phyloP scores from a whole-genome alignment of 1,140 invertebrate genomes.

The Leptinotarsa texana region DNA sequence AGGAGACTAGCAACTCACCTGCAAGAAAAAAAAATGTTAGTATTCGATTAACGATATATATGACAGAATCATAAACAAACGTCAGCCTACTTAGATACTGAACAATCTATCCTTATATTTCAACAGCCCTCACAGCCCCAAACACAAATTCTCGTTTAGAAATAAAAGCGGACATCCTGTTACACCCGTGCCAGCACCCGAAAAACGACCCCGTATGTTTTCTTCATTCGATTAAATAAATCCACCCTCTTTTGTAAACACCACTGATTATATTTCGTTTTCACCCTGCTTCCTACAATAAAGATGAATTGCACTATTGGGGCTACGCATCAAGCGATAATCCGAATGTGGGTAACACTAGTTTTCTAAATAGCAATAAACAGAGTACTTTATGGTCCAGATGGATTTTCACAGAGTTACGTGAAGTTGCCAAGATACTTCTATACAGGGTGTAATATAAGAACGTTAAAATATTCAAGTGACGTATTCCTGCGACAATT shows the following conservation, averaged over 20 bases:
- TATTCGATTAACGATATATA: neutral
- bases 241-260: neutral
- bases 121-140: neutral
- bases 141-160: neutral
- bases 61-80: neutral
- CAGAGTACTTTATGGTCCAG: too few relatives aligned
- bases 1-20: neutral
- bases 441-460: too few relatives aligned
- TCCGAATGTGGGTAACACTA: neutral
- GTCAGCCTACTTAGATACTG: neutral
- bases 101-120: neutral
- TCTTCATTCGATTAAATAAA: neutral
- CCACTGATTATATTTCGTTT: neutral
- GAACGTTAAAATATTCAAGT: too few relatives aligned
- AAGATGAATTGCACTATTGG: neutral
- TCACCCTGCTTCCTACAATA: neutral
- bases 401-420: too few relatives aligned
- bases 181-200: neutral
- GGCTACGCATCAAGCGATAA: neutral
- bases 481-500: too few relatives aligned
- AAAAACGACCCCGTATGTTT: neutral
- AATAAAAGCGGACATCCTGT: neutral
- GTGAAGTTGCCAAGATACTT: too few relatives aligned
- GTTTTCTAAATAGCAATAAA: too few relatives aligned
- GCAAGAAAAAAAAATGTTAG: neutral